These are phyloP conservation scores for Phocides pigmalion DNA, from an alignment of 1,140 invertebrate species.

Conservation along the genomic window DNA sequence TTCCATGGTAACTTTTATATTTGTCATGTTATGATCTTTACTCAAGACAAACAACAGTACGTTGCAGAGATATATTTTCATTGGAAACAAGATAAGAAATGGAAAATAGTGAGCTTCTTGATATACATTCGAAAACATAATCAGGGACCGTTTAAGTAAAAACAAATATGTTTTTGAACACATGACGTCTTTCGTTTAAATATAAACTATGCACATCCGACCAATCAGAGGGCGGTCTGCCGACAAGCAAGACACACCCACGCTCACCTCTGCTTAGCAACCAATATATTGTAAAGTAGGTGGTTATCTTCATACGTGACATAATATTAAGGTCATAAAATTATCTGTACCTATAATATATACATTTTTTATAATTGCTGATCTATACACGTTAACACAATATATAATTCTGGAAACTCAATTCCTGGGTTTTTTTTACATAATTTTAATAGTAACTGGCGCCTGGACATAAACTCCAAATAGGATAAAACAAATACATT, in stretches of 20 bases:
- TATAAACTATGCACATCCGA: slow-evolving; percentile 41
- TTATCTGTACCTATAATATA: no score
- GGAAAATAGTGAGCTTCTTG: slow-evolving; percentile 62
- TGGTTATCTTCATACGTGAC: slow-evolving; percentile 24
- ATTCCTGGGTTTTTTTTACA: no score
- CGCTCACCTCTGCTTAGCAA: slow-evolving; percentile 61
- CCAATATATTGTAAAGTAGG: slow-evolving; percentile 36
- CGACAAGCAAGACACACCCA: slow-evolving; percentile 77
- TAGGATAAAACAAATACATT: no score
- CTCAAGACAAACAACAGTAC: slow-evolving; percentile 43
- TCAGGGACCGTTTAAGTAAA: slow-evolving; percentile 55
- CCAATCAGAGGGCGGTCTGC: slow-evolving; percentile 52
- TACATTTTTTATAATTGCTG: no score
- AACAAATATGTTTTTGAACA: slow-evolving; percentile 77
- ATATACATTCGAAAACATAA: slow-evolving; percentile 74
- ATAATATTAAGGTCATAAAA: not conserved
- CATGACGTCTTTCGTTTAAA: slow-evolving; percentile 59
- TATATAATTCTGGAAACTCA: no score
- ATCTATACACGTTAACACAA: no score
- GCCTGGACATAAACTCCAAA: no score
- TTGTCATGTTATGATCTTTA: slow-evolving; percentile 21
- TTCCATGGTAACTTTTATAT: not conserved
- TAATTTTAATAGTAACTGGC: no score
- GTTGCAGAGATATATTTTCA: slow-evolving; percentile 62
- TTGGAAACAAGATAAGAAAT: slow-evolving; percentile 76